Conservation (phyloP, 1,140 invertebrate genomes). For the Drosophila burlai region DNA sequence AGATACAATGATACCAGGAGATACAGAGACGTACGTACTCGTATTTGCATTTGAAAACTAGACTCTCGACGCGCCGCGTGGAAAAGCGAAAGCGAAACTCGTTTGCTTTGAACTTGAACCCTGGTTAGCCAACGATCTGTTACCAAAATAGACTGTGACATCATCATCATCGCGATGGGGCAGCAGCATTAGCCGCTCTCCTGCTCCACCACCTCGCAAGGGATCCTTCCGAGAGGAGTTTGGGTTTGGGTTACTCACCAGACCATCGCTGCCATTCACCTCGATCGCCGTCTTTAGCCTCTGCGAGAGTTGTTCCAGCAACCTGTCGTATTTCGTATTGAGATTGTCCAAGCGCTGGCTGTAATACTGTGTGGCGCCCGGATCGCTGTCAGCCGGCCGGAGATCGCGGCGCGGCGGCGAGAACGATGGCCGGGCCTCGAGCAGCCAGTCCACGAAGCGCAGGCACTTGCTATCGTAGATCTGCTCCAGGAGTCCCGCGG, state of each 20-base stretch:
- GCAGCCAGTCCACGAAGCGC: slow-evolving; percentile 94
- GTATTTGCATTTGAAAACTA: slow-evolving; percentile 57
- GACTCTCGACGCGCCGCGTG: slow-evolving; percentile 10
- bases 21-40: slow-evolving; percentile 28
- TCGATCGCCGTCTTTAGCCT: slow-evolving; percentile 86
- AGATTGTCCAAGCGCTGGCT: slow-evolving; percentile 92
- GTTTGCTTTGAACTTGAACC: slow-evolving; percentile 68
- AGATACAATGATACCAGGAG: slow-evolving; percentile 29
- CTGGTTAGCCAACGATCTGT: slow-evolving; percentile 15
- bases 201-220: slow-evolving; percentile 40
- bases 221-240: slow-evolving; percentile 2
- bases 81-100: slow-evolving; percentile 70
- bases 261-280: slow-evolving; percentile 85
- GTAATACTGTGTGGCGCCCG: slow-evolving; percentile 91
- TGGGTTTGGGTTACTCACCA: slow-evolving; percentile 87
- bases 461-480: slow-evolving; percentile 93
- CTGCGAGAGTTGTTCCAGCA: slow-evolving; percentile 91
- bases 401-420: slow-evolving; percentile 83
- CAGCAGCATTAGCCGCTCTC: not conserved
- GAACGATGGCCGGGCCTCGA: slow-evolving; percentile 87
- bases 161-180: slow-evolving; percentile 18
- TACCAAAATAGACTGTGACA: slow-evolving; percentile 54
- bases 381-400: slow-evolving; percentile 77
- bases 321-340: slow-evolving; percentile 92
- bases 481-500: slow-evolving; percentile 46